Base-by-base conservation (phyloP, 2,113 vertebrate species). In the Pao palembangensis region DNA sequence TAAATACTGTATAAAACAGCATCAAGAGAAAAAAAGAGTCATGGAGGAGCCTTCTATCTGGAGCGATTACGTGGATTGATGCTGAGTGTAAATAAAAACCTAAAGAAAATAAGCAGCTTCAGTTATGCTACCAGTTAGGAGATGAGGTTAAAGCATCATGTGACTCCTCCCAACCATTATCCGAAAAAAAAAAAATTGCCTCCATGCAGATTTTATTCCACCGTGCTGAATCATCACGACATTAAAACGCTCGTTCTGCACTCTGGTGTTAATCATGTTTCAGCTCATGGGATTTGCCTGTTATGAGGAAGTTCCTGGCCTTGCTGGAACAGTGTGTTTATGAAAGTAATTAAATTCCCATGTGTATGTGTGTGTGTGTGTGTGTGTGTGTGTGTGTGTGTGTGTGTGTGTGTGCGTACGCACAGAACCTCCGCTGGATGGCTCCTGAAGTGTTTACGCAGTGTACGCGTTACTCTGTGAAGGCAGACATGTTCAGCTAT, bases 351-450 rank as follows among this genome's bases (percentile, higher is more conserved):
- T 28, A 4, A 3, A 6, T 28, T 28, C 25, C 25, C 25, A 7
- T 28, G 25, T 28, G 25, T 28, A 4, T 28, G 25, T 28, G 21
- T 23, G 21, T 81, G 69, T 20, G 42, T 48, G 48, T 13, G 25
- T 31, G 7, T 47, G 51, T 48, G 48, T 51, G 55, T 31, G 17
- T 55, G 61, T 25, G 43, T 41, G 46, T 81, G 69, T 48, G 48
- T 13, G 25, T 31, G 7, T 47, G 51, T 48, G 48, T 51, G 55
- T 31, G 17, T 55, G 61, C 21, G 43, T 41, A 25, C 80, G 69
- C 6, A 31, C 83, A 98, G 96, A 98, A 97, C 82, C 89, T 98
- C 16, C 93, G 94, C 15, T 98, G 97, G 95, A 98, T 96, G 96
- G 95, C 95, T 52, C 96, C 96, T 0, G 95, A 98, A 75, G 93